These are phyloP conservation scores for Malurus alboscapulatus DNA, from an alignment of 2,113 vertebrate species.

Conservation along the genomic window DNA sequence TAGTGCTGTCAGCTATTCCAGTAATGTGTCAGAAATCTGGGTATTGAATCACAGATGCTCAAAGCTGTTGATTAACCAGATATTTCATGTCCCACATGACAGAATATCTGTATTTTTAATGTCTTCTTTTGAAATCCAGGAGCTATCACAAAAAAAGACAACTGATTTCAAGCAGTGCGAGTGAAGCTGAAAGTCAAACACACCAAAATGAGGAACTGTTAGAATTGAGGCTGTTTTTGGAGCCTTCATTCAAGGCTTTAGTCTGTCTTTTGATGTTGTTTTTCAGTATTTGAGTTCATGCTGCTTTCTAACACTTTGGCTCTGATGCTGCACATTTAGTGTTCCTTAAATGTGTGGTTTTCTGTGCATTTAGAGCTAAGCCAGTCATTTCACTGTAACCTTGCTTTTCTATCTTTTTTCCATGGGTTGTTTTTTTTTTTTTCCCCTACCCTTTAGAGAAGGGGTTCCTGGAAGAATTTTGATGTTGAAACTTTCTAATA, in stretches of 20 bases:
- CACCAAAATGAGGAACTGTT: neutral
- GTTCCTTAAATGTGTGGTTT: neutral
- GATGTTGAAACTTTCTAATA: neutral
- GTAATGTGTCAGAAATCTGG: neutral
- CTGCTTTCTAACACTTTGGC: neutral
- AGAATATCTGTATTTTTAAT: constrained; percentile 28
- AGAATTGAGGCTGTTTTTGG: neutral
- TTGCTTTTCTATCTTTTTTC: neutral
- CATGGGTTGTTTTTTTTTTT: neutral
- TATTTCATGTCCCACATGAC: neutral
- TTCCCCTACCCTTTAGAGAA: neutral
- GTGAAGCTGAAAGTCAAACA: neutral
- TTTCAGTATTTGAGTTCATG: neutral
- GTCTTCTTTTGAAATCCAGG: constrained; percentile 9
- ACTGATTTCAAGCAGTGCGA: neutral
- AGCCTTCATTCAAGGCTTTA: neutral
- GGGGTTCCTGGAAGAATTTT: neutral
- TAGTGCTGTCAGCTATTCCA: constrained; percentile 1
- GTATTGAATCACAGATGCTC: constrained; percentile 9
- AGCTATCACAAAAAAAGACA: neutral
- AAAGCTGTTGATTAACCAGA: constrained; percentile 29
- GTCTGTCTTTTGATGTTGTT: neutral
- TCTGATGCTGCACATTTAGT: neutral
- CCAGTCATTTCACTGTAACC: neutral
- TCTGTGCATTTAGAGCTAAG: neutral